Conservation (phyloP, 2,888 invertebrate species). For the Tipula lateralis region DNA sequence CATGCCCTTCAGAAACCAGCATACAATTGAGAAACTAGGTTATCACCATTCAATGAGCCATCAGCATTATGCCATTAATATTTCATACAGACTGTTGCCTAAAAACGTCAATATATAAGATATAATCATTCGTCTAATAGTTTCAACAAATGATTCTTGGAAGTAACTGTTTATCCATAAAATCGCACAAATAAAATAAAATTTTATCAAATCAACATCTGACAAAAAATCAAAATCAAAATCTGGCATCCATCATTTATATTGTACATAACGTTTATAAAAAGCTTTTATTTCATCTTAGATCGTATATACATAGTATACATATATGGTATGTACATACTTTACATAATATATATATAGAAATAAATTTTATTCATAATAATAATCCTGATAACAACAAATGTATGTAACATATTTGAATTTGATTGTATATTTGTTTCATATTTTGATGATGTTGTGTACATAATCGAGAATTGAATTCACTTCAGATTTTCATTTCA, state of each 20-base stretch:
- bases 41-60: too few species aligned
- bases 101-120: too few species aligned
- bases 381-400: not conserved
- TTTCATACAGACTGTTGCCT: too few species aligned
- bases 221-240: not conserved
- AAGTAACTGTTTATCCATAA: too few species aligned
- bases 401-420: not conserved
- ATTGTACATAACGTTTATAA: not conserved
- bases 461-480: conserved; percentile 8
- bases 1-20: too few species aligned
- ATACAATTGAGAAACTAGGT: too few species aligned
- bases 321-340: not conserved
- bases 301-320: not conserved
- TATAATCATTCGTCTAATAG: too few species aligned
- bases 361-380: not conserved
- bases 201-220: too few species aligned
- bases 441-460: not conserved
- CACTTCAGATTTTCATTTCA: not conserved
- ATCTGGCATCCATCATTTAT: not conserved
- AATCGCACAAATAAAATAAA: too few species aligned
- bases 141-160: too few species aligned
- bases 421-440: not conserved
- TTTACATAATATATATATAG: not conserved
- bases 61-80: too few species aligned
- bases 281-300: not conserved